These are phyloP conservation scores for Pteronura brasiliensis DNA, from an alignment of 2,113 vertebrate species.

Conservation along the genomic window DNA sequence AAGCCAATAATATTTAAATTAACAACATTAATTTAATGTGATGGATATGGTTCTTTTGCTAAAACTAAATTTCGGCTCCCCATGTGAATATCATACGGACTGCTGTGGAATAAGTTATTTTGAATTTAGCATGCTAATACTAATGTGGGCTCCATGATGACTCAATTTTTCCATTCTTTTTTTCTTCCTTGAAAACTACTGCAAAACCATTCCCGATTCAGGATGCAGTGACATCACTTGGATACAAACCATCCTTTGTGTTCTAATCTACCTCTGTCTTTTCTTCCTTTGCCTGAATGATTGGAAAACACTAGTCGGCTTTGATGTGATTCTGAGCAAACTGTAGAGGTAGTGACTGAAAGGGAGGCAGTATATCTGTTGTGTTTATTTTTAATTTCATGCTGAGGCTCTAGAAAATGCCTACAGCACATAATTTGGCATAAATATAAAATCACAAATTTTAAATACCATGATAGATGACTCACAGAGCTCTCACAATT, in stretches of 20 bases:
- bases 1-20: conserved; percentile 57
- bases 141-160: neutral
- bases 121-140: neutral
- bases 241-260: neutral
- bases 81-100: neutral
- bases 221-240: neutral
- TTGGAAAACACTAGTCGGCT: neutral
- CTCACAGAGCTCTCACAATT: neutral
- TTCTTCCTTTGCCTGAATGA: neutral
- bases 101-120: neutral
- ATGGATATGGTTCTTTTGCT: conserved; percentile 34
- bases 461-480: neutral
- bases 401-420: neutral
- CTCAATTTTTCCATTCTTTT: conserved; percentile 28
- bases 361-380: neutral
- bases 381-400: neutral
- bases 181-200: neutral
- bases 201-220: neutral
- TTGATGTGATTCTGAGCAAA: neutral
- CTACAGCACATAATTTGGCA: neutral
- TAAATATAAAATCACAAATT: neutral
- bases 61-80: conserved; percentile 42
- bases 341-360: neutral
- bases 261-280: neutral
- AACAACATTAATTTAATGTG: conserved; percentile 45